Percentiles rank a stretch among this genome's conserved stretches.
Conservation (phyloP, 2,888 invertebrate genomes). For the Cosmia trapezina region DNA sequence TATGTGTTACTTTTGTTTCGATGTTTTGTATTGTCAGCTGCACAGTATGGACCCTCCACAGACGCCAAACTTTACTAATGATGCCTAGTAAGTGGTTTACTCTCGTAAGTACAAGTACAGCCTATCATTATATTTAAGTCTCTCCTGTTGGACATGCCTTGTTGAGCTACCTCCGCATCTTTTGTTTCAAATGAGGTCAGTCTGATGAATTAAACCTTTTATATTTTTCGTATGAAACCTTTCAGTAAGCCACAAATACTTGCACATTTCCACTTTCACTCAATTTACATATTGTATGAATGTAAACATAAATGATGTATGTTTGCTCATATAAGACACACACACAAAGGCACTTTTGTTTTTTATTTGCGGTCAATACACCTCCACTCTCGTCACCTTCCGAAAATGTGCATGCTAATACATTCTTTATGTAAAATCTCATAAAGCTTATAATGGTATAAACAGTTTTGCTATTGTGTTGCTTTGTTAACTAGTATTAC, state of each 20-base stretch:
- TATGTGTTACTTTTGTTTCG: conserved; percentile 99
- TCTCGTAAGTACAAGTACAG: conserved; percentile 53
- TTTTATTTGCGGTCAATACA: conserved; percentile 63
- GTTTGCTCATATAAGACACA: conserved; percentile 41
- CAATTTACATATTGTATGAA: conserved; percentile 53
- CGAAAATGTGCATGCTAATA: conserved; percentile 59
- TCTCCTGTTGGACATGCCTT: conserved; percentile 67
- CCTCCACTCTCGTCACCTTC: conserved; percentile 60
- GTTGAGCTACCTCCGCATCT: conserved; percentile 69
- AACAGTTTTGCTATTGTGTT: conserved; percentile 50
- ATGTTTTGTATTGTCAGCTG: conserved; percentile 98
- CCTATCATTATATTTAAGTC: conserved; percentile 32
- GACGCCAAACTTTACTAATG: conserved; percentile 97
- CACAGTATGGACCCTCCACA: conserved; percentile 98
- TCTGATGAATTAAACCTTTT: conserved; percentile 57
- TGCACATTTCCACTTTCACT: conserved; percentile 60
- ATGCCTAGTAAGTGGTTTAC: conserved; percentile 95
- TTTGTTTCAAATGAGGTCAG: conserved; percentile 77
- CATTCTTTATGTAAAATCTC: conserved; percentile 45
- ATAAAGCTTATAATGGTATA: conserved; percentile 59
- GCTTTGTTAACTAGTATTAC: conserved; percentile 30
- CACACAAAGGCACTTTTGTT: conserved; percentile 50
- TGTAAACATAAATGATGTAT: conserved; percentile 42
- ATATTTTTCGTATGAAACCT: conserved; percentile 39
- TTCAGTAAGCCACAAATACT: conserved; percentile 25